These are phyloP conservation scores for Gila robusta DNA, from an alignment of 2,797 vertebrate species.

Conservation along the genomic window DNA sequence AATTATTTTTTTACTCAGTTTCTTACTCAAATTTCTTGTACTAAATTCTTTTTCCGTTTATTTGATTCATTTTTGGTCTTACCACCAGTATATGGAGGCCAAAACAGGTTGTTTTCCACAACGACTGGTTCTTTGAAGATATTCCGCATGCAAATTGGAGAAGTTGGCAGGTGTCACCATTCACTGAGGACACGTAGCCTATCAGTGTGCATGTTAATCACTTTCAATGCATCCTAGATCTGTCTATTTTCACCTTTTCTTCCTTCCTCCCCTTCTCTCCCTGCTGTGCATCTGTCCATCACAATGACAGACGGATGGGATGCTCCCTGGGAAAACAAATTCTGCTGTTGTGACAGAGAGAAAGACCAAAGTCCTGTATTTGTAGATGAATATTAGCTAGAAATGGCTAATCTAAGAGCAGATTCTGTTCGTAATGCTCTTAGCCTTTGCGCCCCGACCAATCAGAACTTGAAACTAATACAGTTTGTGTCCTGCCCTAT, in stretches of 20 bases:
- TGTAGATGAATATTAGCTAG: constrained; percentile 16
- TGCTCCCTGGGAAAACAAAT: neutral
- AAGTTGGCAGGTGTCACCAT: constrained; percentile 24
- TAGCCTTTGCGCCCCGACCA: neutral
- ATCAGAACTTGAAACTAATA: neutral
- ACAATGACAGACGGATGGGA: constrained; percentile 59
- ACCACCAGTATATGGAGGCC: neutral
- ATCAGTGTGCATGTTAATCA: constrained; percentile 63
- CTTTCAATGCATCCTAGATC: constrained; percentile 52
- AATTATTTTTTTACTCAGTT: neutral
- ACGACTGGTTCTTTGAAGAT: constrained; percentile 25
- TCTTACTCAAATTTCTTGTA: neutral
- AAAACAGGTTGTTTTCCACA: neutral
- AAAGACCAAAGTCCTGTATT: constrained; percentile 28
- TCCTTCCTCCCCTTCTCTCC: constrained; percentile 3
- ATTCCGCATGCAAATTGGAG: constrained; percentile 49
- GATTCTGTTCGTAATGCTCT: constrained; percentile 31
- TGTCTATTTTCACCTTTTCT: constrained; percentile 37
- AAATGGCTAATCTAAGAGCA: constrained; percentile 28
- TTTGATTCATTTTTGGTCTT: neutral
- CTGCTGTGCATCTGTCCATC: constrained; percentile 62
- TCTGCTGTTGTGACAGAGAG: constrained; percentile 39
- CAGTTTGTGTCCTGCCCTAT: neutral
- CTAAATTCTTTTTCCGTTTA: neutral
- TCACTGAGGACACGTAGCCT: constrained; percentile 51